These are phyloP conservation scores for Polyommatus icarus DNA, from an alignment of 2,888 invertebrate species.

Conservation along the genomic window DNA sequence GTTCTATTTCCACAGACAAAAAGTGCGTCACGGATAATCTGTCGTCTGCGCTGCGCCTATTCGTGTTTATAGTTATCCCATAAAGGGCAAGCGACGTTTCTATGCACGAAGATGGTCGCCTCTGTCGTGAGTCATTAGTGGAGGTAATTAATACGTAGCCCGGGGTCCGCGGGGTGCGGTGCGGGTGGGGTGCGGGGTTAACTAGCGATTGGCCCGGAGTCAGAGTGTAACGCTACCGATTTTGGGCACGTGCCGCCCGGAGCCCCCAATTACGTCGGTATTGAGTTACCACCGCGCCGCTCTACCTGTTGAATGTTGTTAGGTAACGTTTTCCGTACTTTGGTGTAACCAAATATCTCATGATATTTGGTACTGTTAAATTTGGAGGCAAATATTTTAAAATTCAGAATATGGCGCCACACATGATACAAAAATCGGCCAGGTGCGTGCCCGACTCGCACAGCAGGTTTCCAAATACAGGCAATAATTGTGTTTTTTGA, in stretches of 20 bases:
- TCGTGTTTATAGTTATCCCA: too few relatives aligned
- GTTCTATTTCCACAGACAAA: too few relatives aligned
- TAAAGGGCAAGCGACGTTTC: neutral
- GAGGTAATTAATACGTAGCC: slow-evolving; percentile 1
- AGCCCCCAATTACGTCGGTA: neutral
- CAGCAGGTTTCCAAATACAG: too few relatives aligned
- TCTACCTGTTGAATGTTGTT: neutral
- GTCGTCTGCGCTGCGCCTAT: too few relatives aligned
- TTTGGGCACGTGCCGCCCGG: neutral
- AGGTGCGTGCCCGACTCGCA: too few relatives aligned
- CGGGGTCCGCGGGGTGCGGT: neutral
- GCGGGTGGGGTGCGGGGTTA: neutral
- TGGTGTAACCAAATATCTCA: neutral
- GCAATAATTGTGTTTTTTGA: too few relatives aligned
- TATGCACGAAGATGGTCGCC: neutral
- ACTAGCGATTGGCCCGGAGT: slow-evolving; percentile 8
- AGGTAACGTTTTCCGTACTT: neutral
- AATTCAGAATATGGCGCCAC: too few relatives aligned
- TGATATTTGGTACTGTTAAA: neutral
- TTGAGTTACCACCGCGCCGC: slow-evolving; percentile 4
- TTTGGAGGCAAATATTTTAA: neutral
- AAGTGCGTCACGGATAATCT: too few relatives aligned
- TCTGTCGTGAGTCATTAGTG: neutral
- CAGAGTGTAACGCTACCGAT: neutral
- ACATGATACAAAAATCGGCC: too few relatives aligned